phyloP scores from a whole-genome alignment of 2,113 vertebrate genomes.

The Amazona vittata region DNA sequence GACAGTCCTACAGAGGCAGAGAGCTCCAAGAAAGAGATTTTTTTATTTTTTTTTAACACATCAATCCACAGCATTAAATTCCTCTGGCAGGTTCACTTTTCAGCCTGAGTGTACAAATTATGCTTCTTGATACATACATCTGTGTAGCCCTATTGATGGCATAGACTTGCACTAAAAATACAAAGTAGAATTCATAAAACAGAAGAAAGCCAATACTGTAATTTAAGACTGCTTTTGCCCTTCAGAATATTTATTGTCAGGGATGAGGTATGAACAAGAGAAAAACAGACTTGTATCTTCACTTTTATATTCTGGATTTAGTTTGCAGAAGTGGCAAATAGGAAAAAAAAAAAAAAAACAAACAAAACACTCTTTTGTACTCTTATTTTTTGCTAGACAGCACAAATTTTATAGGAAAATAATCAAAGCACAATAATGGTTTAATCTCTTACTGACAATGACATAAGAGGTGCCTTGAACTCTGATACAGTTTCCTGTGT shows the following conservation, averaged over 20 bases:
- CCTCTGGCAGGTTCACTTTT: conserved; percentile 34
- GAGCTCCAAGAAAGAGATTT: neutral
- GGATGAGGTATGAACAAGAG: neutral
- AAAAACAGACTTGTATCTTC: neutral
- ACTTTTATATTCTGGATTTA: neutral
- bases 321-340: neutral
- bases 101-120: conserved; percentile 28
- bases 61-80: conserved; percentile 61
- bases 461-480: neutral
- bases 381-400: neutral
- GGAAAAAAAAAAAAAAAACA: fast-evolving
- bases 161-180: neutral
- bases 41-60: neutral
- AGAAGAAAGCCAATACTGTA: conserved; percentile 34
- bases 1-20: neutral
- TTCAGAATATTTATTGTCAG: neutral
- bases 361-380: neutral
- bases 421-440: neutral
- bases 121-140: neutral
- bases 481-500: neutral
- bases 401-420: neutral
- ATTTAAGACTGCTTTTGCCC: conserved; percentile 11
- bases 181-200: neutral
- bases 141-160: conserved; percentile 9
- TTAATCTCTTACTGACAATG: neutral